phyloP scores from a whole-genome alignment of 1,140 invertebrate genomes.

The Trichomalopsis sarcophagae region DNA sequence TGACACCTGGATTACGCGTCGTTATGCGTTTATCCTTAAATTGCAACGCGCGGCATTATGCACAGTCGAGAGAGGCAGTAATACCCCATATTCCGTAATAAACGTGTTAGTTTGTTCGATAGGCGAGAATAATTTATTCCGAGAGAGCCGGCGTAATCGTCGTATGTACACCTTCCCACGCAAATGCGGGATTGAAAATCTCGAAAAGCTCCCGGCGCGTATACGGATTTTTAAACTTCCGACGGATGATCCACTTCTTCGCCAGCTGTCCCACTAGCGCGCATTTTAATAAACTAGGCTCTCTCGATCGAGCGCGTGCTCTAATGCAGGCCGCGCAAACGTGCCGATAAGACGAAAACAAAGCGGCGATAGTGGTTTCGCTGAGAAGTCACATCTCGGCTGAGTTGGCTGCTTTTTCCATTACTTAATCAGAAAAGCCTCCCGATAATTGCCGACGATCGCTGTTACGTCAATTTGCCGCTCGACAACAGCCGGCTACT shows the following conservation, averaged over 20 bases:
- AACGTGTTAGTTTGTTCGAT: slow-evolving; percentile 20
- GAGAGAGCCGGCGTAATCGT: neutral
- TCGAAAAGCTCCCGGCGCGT: neutral
- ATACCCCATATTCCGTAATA: slow-evolving; percentile 21
- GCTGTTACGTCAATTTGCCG: slow-evolving; percentile 1
- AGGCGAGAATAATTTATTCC: slow-evolving; percentile 29
- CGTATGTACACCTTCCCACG: neutral
- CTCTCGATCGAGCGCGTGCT: neutral
- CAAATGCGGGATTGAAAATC: slow-evolving; percentile 9
- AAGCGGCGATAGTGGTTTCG: slow-evolving; percentile 23
- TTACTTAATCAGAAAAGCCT: slow-evolving; percentile 22
- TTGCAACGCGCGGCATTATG: neutral
- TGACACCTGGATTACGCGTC: neutral
- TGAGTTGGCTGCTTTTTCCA: neutral
- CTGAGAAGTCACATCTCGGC: slow-evolving; percentile 25
- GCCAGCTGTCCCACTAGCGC: neutral
- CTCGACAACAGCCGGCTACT: neutral
- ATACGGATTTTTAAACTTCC: neutral
- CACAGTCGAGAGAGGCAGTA: neutral
- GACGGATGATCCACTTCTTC: neutral
- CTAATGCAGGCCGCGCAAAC: slow-evolving; percentile 1
- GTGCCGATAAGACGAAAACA: slow-evolving; percentile 35
- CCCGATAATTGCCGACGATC: slow-evolving; percentile 21
- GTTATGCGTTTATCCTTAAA: neutral
- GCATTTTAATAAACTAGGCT: neutral